phyloP scores from a whole-genome alignment of 2,113 vertebrate species.

The Scolopax mira region DNA sequence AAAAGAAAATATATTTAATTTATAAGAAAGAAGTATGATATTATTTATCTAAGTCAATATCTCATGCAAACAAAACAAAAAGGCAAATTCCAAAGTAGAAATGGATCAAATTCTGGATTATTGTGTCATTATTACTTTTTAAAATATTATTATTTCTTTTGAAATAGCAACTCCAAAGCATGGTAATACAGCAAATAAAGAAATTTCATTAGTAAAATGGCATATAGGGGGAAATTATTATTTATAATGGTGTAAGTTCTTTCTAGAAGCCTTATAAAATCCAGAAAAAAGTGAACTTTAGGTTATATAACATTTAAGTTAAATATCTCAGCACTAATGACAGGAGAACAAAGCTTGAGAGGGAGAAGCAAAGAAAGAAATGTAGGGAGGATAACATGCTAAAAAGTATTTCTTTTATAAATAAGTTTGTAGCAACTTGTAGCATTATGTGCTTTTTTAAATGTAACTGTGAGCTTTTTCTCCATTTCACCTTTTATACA shows the following conservation, averaged over 20 bases:
- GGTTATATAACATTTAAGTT: not conserved
- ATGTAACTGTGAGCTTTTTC: not conserved
- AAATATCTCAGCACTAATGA: not conserved
- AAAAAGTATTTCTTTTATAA: not conserved
- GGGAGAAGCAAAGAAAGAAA: not conserved
- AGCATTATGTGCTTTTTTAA: not conserved
- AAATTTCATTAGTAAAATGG: not conserved
- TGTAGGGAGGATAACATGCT: not conserved
- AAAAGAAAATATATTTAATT: not conserved
- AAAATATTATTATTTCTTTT: not conserved
- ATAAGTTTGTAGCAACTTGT: not conserved
- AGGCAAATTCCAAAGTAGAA: not conserved
- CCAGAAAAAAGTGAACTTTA: not conserved
- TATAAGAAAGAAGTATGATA: not conserved
- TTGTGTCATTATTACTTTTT: not conserved
- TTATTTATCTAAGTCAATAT: not conserved
- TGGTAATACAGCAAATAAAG: not conserved
- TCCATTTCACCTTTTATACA: not conserved
- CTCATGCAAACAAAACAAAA: not conserved
- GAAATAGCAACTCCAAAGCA: not conserved
- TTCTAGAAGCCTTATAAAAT: not conserved
- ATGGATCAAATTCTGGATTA: not conserved
- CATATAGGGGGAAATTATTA: not conserved
- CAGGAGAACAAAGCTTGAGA: not conserved
- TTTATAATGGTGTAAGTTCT: not conserved